These are phyloP conservation scores for Drosophila sucinea DNA, from an alignment of 1,140 invertebrate species.

Conservation along the genomic window DNA sequence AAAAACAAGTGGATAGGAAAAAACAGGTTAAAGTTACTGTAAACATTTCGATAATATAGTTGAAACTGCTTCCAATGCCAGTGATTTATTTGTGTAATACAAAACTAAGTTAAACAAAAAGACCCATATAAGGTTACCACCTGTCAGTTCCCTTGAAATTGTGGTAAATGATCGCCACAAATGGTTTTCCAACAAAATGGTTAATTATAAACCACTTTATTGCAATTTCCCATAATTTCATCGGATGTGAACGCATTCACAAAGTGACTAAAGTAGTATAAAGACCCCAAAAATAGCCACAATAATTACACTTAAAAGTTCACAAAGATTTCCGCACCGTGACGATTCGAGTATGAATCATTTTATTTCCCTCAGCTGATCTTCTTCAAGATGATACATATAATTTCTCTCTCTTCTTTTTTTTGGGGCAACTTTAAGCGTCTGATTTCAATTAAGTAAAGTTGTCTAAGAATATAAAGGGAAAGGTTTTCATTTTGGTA, in stretches of 20 bases:
- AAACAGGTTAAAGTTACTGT: conserved; percentile 18
- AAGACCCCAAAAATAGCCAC: neutral
- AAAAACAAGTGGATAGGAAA: neutral
- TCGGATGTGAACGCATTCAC: neutral
- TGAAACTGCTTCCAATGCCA: no score
- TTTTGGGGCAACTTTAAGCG: conserved; percentile 24
- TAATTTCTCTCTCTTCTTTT: neutral
- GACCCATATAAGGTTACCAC: no score
- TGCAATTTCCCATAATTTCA: neutral
- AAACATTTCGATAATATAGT: no score
- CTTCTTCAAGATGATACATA: conserved; percentile 8
- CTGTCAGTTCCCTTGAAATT: no score
- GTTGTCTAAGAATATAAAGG: conserved; percentile 15
- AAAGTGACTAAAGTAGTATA: neutral
- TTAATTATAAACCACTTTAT: conserved; percentile 1
- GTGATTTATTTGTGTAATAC: no score
- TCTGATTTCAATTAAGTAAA: conserved; percentile 44
- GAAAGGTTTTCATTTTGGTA: conserved; percentile 61
- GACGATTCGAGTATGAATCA: conserved; percentile 49
- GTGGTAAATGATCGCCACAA: neutral
- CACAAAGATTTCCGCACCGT: neutral
- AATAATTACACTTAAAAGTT: neutral
- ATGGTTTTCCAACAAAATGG: neutral
- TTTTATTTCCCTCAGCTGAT: conserved; percentile 34
- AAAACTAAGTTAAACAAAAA: no score